Evolutionary conservation across 2,888 invertebrate genomes (phyloP).

Genomic region (Agapostemon virescens): DNA sequence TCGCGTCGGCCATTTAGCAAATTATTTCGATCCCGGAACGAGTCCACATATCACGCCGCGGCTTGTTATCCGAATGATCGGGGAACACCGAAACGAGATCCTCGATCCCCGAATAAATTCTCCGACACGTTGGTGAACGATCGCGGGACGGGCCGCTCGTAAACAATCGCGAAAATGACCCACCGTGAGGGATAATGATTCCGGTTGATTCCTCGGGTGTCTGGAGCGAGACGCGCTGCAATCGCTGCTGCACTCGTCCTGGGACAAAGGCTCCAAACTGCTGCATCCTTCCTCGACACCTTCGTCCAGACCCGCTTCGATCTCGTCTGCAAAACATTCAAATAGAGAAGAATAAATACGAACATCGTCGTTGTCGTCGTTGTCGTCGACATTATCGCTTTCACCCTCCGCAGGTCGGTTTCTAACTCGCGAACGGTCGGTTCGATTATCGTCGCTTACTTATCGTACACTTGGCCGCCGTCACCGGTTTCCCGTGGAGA

Average conservation of each 20-base stretch:
- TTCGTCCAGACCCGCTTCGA: constrained; percentile 69
- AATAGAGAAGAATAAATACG: background rate
- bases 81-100: background rate
- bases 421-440: constrained; percentile 5
- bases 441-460: constrained; percentile 47
- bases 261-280: constrained; percentile 74
- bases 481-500: constrained; percentile 77
- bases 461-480: constrained; percentile 46
- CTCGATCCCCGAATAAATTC: background rate
- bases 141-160: background rate
- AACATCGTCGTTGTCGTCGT: background rate
- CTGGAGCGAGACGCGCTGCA: constrained; percentile 71
- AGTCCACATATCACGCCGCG: background rate
- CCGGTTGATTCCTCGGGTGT: constrained; percentile 65
- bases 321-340: constrained; percentile 62
- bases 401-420: background rate
- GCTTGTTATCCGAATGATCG: background rate
- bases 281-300: constrained; percentile 72
- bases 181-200: constrained; percentile 78
- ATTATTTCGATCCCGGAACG: background rate
- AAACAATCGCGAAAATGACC: constrained; percentile 13
- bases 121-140: background rate
- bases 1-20: background rate
- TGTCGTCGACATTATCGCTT: background rate
- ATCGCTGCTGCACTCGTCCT: constrained; percentile 76